Conservation (phyloP, 2,797 vertebrate species). For the Scolopax bukidnonensis region DNA sequence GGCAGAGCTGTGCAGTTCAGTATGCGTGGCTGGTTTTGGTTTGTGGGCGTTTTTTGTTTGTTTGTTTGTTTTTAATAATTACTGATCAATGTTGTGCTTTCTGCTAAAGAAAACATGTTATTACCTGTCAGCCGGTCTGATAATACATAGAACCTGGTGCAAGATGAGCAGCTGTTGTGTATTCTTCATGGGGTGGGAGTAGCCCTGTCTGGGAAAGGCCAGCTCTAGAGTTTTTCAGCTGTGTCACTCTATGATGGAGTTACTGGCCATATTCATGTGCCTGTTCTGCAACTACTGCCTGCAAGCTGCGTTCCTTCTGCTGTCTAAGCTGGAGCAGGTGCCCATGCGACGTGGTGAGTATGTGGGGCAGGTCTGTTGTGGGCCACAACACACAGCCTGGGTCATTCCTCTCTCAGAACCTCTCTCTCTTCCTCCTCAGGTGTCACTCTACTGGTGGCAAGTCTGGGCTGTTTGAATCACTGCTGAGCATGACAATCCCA, state of each 20-base stretch:
- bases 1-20: neutral
- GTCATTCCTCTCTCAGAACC: neutral
- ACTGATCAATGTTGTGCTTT: slow-evolving; percentile 29
- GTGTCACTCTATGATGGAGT: neutral
- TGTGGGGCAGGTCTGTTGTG: accelerated
- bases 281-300: neutral
- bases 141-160: slow-evolving; percentile 72
- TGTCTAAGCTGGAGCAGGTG: neutral
- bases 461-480: accelerated
- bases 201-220: neutral
- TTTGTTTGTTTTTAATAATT: slow-evolving; percentile 16
- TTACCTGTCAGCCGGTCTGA: slow-evolving; percentile 79
- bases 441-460: accelerated
- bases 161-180: slow-evolving; percentile 44
- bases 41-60: neutral
- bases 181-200: slow-evolving; percentile 41
- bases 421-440: neutral
- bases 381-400: neutral
- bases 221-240: neutral
- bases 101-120: neutral
- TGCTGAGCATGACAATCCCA: accelerated
- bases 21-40: neutral
- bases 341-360: neutral
- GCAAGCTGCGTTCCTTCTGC: neutral
- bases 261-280: neutral